Evolutionary conservation across 2,888 invertebrate species (phyloP).

Genomic region (Philopedon plagiatum): DNA sequence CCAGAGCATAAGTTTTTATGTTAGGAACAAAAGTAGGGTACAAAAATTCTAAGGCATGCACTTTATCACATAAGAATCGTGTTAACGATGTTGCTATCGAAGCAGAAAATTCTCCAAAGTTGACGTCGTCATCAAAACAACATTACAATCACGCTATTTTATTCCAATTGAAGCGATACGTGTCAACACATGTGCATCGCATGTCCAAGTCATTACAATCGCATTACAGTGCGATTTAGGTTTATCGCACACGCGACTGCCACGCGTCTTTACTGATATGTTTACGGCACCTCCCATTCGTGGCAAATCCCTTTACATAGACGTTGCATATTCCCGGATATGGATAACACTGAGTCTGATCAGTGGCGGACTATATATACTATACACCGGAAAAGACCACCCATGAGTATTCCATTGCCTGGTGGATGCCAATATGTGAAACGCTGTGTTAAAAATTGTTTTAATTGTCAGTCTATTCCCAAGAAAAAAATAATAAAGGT

Average conservation of each 20-base stretch:
- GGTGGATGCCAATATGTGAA: too few species aligned
- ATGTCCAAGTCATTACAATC: slow-evolving; percentile 58
- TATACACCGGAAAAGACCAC: too few species aligned
- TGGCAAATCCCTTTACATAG: slow-evolving; percentile 44
- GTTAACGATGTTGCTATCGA: background rate
- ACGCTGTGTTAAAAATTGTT: too few species aligned
- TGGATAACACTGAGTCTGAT: slow-evolving; percentile 7
- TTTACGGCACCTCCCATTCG: slow-evolving; percentile 32
- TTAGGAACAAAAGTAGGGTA: too few species aligned
- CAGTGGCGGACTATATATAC: slow-evolving; percentile 31
- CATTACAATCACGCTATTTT: slow-evolving; percentile 34
- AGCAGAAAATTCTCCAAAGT: background rate
- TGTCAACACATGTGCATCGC: slow-evolving; percentile 53
- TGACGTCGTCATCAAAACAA: slow-evolving; percentile 27
- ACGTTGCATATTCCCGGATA: slow-evolving; percentile 18
- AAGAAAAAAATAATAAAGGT: too few species aligned
- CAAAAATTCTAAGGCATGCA: too few species aligned
- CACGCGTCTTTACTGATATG: slow-evolving; percentile 52
- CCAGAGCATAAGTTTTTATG: too few species aligned
- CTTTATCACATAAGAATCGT: background rate
- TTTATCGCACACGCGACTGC: slow-evolving; percentile 60
- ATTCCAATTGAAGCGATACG: slow-evolving; percentile 48
- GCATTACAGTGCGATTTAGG: slow-evolving; percentile 62
- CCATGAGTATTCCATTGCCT: too few species aligned
- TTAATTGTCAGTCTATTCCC: too few species aligned